Evolutionary conservation across 2,797 vertebrate species (phyloP), one percentile per base, ranked within the genome.

Genomic region (Chloroceryle amazona): DNA sequence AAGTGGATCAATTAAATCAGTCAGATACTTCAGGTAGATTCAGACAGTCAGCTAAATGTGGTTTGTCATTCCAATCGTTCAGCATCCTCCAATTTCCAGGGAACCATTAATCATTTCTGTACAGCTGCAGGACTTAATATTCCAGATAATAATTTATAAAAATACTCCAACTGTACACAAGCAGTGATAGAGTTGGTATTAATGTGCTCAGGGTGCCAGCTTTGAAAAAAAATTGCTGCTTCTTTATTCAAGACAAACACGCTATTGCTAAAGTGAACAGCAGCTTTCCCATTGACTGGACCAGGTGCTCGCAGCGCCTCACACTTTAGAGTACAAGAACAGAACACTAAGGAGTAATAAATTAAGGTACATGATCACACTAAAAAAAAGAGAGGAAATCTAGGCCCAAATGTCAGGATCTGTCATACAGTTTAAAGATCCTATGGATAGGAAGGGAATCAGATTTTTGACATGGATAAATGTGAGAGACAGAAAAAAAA

Each of bases 401-500:
- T 51, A 61, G 5, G 22, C 11, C 33, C 19, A 80, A 58, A 66
- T 0, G 1, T 52, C 42, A 71, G 33, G 19, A 79, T 52, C 31
- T 47, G 7, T 25, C 7, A 2, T 57, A 4, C 26, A 47, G 16
- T 42, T 75, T 37, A 52, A 57, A 52, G 18, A 46, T 13, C 28
- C 11, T 9, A 62, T 3, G 5, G 11, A 47, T 0, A 55, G 41
- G 88, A 81, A 60, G 79, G 3, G 6, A 74, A 61, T 10, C 2
- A 5, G 25, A 29, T 62, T 54, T 44, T 49, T 39, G 13, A 80
- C 3, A 16, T 4, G 14, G 7, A 62, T 21, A 54, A 80, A 46
- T 2, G 3, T 2, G 6, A 28, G 19, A 68, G 14, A 8, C 1
- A 3, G 9, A 63, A 63, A 13, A 61, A 5, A 29, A 70, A 44